These are phyloP conservation scores for Dynastes tityus DNA, from an alignment of 2,888 invertebrate genomes.

Conservation along the genomic window DNA sequence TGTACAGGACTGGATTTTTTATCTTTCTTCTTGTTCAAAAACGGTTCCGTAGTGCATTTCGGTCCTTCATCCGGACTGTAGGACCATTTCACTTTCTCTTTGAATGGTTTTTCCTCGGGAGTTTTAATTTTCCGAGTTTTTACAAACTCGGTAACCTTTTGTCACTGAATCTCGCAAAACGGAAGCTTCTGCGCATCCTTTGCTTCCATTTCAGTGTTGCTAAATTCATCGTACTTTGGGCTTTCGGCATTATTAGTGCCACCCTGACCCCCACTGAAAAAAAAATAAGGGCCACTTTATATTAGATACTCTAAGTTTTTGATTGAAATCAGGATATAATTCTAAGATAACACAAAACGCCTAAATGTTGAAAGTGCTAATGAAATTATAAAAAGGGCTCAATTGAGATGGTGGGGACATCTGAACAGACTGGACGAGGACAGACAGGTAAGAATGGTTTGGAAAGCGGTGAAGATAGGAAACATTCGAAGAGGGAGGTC, in stretches of 20 bases:
- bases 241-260: slow-evolving; percentile 75
- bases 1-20: slow-evolving; percentile 68
- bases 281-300: slow-evolving; percentile 49
- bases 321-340: slow-evolving; percentile 46
- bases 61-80: slow-evolving; percentile 70
- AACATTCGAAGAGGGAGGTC: too few relatives aligned
- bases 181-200: slow-evolving; percentile 80
- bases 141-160: slow-evolving; percentile 75
- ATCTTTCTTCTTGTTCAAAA: slow-evolving; percentile 67
- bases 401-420: too few relatives aligned
- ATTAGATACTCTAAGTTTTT: too few relatives aligned
- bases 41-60: slow-evolving; percentile 68
- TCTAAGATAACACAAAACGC: background rate
- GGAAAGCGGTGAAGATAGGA: too few relatives aligned
- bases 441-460: too few relatives aligned
- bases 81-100: slow-evolving; percentile 69
- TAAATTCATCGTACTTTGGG: slow-evolving; percentile 77
- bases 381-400: too few relatives aligned
- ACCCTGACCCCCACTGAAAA: slow-evolving; percentile 74
- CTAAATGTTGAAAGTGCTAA: too few relatives aligned
- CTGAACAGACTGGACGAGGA: too few relatives aligned
- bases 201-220: slow-evolving; percentile 74
- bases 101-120: slow-evolving; percentile 68
- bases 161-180: slow-evolving; percentile 85
- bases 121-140: slow-evolving; percentile 71